Percentiles rank a stretch among this genome's conserved stretches.
Evolutionary conservation across 2,797 vertebrate species (phyloP).

Genomic region (Apogon talboti): DNA sequence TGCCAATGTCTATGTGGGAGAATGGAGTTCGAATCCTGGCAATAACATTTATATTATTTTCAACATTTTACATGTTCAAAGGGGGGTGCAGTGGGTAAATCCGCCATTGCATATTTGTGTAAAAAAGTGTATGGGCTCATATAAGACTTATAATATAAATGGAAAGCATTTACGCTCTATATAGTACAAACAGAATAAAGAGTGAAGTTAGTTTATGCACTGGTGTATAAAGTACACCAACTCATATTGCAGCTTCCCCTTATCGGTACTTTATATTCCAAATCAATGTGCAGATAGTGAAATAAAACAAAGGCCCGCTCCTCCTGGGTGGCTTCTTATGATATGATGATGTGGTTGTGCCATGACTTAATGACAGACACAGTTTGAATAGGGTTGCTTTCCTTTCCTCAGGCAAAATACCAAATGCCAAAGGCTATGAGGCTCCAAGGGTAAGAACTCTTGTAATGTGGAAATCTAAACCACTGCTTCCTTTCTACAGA

Average conservation of each 20-base stretch:
- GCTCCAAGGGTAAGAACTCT: conserved; percentile 61
- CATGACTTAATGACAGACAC: conserved; percentile 69
- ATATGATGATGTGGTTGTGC: conserved; percentile 71
- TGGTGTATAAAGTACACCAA: conserved; percentile 28
- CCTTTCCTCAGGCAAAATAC: conserved; percentile 75
- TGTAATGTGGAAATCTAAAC: conserved; percentile 67
- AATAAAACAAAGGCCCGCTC: conserved; percentile 51
- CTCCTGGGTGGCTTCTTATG: conserved; percentile 57
- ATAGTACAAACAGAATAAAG: conserved; percentile 21
- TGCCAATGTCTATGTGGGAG: no score
- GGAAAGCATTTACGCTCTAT: neutral
- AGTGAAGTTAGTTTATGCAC: conserved; percentile 3
- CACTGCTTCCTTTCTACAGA: conserved; percentile 25
- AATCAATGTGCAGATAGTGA: conserved; percentile 59
- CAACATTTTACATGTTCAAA: no score
- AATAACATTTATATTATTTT: no score
- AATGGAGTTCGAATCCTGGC: no score
- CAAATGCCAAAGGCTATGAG: conserved; percentile 72
- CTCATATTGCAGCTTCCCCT: conserved; percentile 15
- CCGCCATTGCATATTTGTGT: no score
- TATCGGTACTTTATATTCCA: conserved; percentile 67
- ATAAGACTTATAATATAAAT: no score
- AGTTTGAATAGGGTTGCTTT: conserved; percentile 62
- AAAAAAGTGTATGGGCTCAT: no score
- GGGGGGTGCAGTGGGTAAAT: no score